A percentile compares a stretch with the other conserved stretches of the same genome.
These are phyloP conservation scores for Chunga burmeisteri DNA, from an alignment of 2,113 vertebrate genomes.

Conservation along the genomic window DNA sequence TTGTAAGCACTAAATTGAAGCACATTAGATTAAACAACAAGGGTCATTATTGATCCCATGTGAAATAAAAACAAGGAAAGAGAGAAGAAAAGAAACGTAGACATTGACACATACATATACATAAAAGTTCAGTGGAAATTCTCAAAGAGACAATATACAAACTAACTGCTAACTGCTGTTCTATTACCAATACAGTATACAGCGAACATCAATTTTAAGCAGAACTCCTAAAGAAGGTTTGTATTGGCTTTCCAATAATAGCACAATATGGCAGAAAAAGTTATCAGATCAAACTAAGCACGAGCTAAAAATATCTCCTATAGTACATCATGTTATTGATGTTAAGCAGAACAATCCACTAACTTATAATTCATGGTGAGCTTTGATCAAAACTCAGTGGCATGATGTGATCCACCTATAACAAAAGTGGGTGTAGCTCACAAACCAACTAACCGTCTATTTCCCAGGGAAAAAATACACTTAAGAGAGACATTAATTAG, in stretches of 20 bases:
- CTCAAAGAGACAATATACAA: not conserved
- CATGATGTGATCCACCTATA: not conserved
- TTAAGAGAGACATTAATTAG: not conserved
- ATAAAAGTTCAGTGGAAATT: not conserved
- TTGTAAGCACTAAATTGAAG: not conserved
- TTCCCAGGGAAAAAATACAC: not conserved
- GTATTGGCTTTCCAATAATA: not conserved
- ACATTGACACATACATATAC: not conserved
- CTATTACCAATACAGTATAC: not conserved
- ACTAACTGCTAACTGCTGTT: not conserved
- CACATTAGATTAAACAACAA: not conserved
- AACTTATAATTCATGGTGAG: not conserved
- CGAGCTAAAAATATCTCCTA: fast-evolving
- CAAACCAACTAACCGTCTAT: not conserved
- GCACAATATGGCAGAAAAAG: not conserved
- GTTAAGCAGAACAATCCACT: not conserved
- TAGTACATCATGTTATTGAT: not conserved
- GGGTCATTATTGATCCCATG: not conserved
- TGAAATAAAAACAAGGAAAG: not conserved
- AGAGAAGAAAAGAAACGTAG: not conserved
- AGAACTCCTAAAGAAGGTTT: not conserved
- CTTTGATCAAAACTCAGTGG: not conserved
- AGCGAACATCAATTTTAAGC: not conserved
- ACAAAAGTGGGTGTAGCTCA: not conserved
- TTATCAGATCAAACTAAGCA: not conserved